A percentile compares a stretch with the other conserved stretches of the same genome.
Conservation (phyloP, 2,888 invertebrate species). For the Palloptera scutellata region DNA sequence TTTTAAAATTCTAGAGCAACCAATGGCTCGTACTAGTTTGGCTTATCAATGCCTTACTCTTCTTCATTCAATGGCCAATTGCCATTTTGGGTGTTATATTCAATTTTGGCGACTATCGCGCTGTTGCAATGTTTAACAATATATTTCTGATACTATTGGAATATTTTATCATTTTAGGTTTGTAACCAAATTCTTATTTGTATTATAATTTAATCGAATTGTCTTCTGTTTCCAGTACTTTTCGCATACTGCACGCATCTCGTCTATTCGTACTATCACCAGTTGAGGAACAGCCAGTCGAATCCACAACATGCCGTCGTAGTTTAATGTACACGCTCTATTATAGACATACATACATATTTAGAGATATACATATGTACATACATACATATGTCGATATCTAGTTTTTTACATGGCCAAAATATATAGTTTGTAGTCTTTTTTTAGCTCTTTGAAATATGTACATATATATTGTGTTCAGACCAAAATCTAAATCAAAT, state of each 20-base stretch:
- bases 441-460: no score
- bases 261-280: constrained; percentile 49
- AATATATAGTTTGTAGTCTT: no score
- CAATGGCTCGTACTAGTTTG: constrained; percentile 44
- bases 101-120: constrained; percentile 50
- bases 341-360: constrained; percentile 16
- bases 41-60: constrained; percentile 45
- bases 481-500: no score
- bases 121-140: constrained; percentile 38
- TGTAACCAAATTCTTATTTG: constrained; percentile 26
- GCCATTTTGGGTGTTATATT: constrained; percentile 50
- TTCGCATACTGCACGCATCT: constrained; percentile 44
- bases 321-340: constrained; percentile 41
- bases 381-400: not conserved
- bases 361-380: not conserved
- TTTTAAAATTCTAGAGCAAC: constrained; percentile 39
- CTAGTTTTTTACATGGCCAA: no score
- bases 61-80: constrained; percentile 48
- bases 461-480: no score
- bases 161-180: constrained; percentile 44
- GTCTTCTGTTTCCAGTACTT: constrained; percentile 38
- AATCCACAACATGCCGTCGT: constrained; percentile 45
- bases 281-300: constrained; percentile 44
- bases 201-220: not conserved
- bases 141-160: constrained; percentile 43